These are phyloP conservation scores for Coranthus polyacanthus DNA, from an alignment of 2,797 vertebrate species.

Conservation along the genomic window DNA sequence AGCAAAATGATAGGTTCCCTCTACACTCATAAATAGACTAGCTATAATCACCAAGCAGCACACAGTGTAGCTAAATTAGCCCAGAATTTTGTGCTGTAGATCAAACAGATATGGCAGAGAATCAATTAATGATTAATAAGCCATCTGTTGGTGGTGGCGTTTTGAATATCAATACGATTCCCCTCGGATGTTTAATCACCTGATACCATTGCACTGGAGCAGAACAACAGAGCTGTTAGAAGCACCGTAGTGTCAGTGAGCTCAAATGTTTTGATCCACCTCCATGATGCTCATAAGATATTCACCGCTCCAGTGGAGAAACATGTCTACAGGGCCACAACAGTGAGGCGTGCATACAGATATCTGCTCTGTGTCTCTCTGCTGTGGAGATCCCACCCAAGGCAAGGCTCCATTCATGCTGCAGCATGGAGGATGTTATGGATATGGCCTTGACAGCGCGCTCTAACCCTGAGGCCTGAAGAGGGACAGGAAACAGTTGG, in stretches of 20 bases:
- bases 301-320: slow-evolving; percentile 66
- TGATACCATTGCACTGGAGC: slow-evolving; percentile 83
- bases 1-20: slow-evolving; percentile 69
- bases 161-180: slow-evolving; percentile 81
- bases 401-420: slow-evolving; percentile 58
- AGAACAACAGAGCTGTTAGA: slow-evolving; percentile 74
- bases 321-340: slow-evolving; percentile 49
- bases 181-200: slow-evolving; percentile 82
- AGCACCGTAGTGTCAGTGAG: slow-evolving; percentile 60
- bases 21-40: slow-evolving; percentile 68
- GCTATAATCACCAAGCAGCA: slow-evolving; percentile 58
- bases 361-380: slow-evolving; percentile 55
- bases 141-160: slow-evolving; percentile 78
- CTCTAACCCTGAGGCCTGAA: slow-evolving; percentile 67
- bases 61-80: slow-evolving; percentile 58
- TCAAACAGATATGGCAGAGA: slow-evolving; percentile 77
- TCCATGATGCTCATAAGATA: slow-evolving; percentile 67
- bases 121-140: slow-evolving; percentile 85
- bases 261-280: slow-evolving; percentile 81
- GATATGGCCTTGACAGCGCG: slow-evolving; percentile 65
- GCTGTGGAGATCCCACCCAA: slow-evolving; percentile 66
- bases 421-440: slow-evolving; percentile 61
- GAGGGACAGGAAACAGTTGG: slow-evolving; percentile 80
- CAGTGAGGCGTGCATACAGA: slow-evolving; percentile 51
- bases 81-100: slow-evolving; percentile 62